Conservation (phyloP, 2,888 invertebrate genomes). For the Patella pellucida region DNA sequence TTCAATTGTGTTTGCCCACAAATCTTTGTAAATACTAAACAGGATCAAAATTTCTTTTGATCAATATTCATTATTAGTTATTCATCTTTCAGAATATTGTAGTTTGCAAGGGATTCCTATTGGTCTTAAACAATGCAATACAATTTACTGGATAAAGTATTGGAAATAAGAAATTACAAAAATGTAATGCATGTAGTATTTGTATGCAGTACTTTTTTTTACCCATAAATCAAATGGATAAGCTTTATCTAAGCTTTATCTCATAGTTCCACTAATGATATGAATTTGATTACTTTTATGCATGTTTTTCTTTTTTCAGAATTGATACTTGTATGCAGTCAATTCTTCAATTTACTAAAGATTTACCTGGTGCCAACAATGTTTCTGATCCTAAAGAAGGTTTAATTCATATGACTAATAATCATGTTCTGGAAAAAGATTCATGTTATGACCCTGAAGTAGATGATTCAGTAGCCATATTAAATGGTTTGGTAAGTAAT, state of each 20-base stretch:
- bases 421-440: slow-evolving; percentile 62
- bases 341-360: slow-evolving; percentile 53
- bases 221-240: background rate
- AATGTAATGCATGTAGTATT: background rate
- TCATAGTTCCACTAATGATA: background rate
- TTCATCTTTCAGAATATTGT: too few species aligned
- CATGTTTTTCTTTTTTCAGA: slow-evolving; percentile 41
- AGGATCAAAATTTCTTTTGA: too few species aligned
- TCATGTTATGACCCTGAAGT: slow-evolving; percentile 66
- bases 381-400: slow-evolving; percentile 61
- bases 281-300: background rate
- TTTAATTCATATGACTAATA: slow-evolving; percentile 56
- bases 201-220: background rate
- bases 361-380: slow-evolving; percentile 51
- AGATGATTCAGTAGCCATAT: slow-evolving; percentile 60
- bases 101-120: too few species aligned
- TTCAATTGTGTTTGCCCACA: too few species aligned
- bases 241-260: background rate
- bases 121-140: too few species aligned
- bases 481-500: slow-evolving; percentile 58
- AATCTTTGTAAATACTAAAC: too few species aligned
- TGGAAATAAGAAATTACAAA: background rate
- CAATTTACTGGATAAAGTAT: background rate
- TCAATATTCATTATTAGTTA: too few species aligned
- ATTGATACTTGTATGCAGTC: slow-evolving; percentile 58